Base-by-base conservation (phyloP, 2,113 vertebrate genomes). In the Rissa tridactyla region DNA sequence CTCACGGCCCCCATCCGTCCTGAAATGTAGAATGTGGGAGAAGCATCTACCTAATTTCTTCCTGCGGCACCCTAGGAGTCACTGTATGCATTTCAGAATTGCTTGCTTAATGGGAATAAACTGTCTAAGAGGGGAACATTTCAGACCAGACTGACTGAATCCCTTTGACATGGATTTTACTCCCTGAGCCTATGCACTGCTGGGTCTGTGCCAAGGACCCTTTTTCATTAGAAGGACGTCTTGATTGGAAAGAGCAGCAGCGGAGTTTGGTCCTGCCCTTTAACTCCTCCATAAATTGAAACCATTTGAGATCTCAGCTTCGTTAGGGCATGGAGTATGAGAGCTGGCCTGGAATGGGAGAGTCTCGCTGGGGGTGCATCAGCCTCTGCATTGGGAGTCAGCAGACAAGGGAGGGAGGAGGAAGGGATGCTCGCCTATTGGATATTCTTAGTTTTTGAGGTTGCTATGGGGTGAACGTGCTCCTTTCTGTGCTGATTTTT, bases 241-340 rank as follows among this genome's bases (percentile, higher is more conserved):
- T 7, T 27, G n/a, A 18, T 32, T 55, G 70, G 36, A 57, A 82
- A 38, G 36, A 44, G 36, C 30, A 85, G 58, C 18, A 80, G 54
- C 23, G 69, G 66, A 73, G 49, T 25, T 49, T 40, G 40, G 20
- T 66, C 47, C 32, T 40, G 11, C 10, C 40, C 19, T 82, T 23
- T 46, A 76, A 6, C 52, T 62, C 22, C 61, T 47, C 54, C 70
- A 2, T 71, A 27, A 27, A 5, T 0, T 44, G 40, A 65, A 80
- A 29, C 11, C 25, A 0, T 0, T 3, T 46, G 75, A 61, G n/a
- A 66, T 15, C 38, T 71, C 71, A 57, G 54, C 34, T 72, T 70
- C 3, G 0, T 26, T 34, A 52, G 47, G 34, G 17, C 13, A 5
- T 1, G 1, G n/a, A 68, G 40, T 6, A 29, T 32, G 30, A 60